phyloP scores from a whole-genome alignment of 2,113 vertebrate species.

The Dipodomys spectabilis region DNA sequence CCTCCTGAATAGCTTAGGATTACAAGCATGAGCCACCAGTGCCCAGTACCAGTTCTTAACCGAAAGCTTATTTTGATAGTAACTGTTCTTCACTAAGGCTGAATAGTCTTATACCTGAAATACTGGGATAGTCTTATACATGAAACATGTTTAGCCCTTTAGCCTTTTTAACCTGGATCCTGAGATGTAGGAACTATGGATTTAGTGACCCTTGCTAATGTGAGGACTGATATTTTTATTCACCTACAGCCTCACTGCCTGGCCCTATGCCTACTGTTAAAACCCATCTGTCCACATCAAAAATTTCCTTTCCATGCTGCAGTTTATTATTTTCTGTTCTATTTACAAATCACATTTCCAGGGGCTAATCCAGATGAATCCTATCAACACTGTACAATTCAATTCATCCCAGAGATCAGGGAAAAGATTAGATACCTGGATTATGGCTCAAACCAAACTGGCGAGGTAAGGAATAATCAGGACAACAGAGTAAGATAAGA shows the following conservation, averaged over 20 bases:
- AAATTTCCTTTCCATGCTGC: slow-evolving; percentile 29
- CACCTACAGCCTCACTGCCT: neutral
- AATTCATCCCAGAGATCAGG: slow-evolving; percentile 40
- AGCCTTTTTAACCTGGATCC: neutral
- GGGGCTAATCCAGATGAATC: slow-evolving; percentile 55
- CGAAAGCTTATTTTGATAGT: neutral
- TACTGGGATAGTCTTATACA: neutral
- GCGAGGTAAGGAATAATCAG: slow-evolving; percentile 36
- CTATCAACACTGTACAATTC: slow-evolving; percentile 54
- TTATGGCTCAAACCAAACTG: neutral
- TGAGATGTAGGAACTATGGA: neutral
- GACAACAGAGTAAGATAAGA: neutral
- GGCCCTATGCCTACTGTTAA: neutral
- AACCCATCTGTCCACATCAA: slow-evolving; percentile 45
- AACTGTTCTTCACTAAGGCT: neutral
- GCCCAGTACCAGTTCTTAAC: neutral
- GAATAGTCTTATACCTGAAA: too few relatives aligned
- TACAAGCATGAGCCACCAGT: too few relatives aligned
- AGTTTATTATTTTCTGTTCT: slow-evolving; percentile 73
- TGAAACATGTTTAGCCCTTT: neutral
- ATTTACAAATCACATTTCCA: slow-evolving; percentile 60
- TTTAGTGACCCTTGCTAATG: neutral
- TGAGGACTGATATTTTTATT: neutral
- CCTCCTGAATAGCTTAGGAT: too few relatives aligned
- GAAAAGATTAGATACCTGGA: slow-evolving; percentile 52